Evolutionary conservation across 2,888 invertebrate species (phyloP), one percentile per base, ranked within the genome.

Genomic region (Unio delphinus): DNA sequence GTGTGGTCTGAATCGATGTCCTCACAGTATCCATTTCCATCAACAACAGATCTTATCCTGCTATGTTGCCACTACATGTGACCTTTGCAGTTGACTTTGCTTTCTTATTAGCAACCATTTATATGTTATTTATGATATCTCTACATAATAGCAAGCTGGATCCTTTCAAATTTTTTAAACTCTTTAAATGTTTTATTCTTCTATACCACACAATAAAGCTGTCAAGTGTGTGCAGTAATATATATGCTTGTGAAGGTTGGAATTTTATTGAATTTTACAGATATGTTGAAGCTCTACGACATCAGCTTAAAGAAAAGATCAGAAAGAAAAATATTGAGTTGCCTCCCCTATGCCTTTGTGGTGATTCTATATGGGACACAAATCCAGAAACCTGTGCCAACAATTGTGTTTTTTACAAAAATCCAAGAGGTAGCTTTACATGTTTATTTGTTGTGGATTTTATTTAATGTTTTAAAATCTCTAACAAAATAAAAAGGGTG

Each of bases 371-470:
- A 7, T 89, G 89, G 89, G 88, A 88, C 75, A 88, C 87, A 0
- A 84, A 87, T 67, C 88, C 88, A 11, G 87, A 88, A 55, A 87
- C 86, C 1, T 89, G 89, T 80, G 89, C 89, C 61, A 89, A 89
- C 80, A 89, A 89, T 76, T 89, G 89, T 78, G 81, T 86, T 28
- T 89, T 88, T 76, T 89, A 89, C 76, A 86, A 79, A 73, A 89
- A 89, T 67, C 89, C 87, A 54, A 86, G 84, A 88, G 89, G 88
- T 87, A 73, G n/a, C 17, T 15, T 56, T 68, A 54, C 3, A 23
- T 11, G 3, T 26, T 64, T 56, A 8, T 54, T 18, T 61, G 61
- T 45, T 60, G 61, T 23, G 68, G 59, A 65, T 74, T 70, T 63
- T 76, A 61, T 84, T 85, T 64, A 4, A 3, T 30, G 3, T 30